Base-by-base conservation (phyloP, 2,113 vertebrate species). In the Mohoua ochrocephala region DNA sequence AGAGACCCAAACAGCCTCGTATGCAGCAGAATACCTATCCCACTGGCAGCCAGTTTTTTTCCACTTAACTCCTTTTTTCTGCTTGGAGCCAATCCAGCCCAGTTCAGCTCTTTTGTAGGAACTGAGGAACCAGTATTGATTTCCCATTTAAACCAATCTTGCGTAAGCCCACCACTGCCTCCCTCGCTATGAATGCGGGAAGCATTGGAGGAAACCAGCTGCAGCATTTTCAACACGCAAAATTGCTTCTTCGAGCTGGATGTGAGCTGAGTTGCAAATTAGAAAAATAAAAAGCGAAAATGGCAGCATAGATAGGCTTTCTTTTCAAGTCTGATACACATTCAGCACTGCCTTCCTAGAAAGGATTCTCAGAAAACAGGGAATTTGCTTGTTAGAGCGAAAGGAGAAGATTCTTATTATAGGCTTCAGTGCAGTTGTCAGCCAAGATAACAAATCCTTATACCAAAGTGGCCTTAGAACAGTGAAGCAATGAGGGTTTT, bases 101-200 rank as follows among this genome's bases (percentile, higher is more conserved):
- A 94, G 84, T 96, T 96, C 97, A 95, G 97, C 96, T 97, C 95
- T 97, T 97, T 94, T 96, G 95, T 95, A 97, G 96, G 92, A 90
- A n/a, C 85, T 61, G 89, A 96, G 95, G 97, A 97, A 96, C 93
- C 70, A 93, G 93, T 95, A 96, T 94, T 96, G 92, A 94, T 97
- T 97, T 97, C 94, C 94, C 96, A 97, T 97, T 96, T 97, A 85
- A 89, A 21, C 65, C 92, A 81, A 93, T 96, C 93, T 93, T 70
- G 86, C 27, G n/a, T 85, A 53, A 95, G 92, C 86, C 89, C 56
- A 92, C 84, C 87, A 10, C 75, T 95, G 86, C 94, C 96, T 97
- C 63, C 89, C 93, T 93, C 9, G 11, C 92, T 88, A 8, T 95
- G 93, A 97, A 91, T 76, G 60, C 70, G 52, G 60, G 68, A 23